Base-by-base conservation (phyloP, 1,140 invertebrate species). In the Drosophila seguyi region DNA sequence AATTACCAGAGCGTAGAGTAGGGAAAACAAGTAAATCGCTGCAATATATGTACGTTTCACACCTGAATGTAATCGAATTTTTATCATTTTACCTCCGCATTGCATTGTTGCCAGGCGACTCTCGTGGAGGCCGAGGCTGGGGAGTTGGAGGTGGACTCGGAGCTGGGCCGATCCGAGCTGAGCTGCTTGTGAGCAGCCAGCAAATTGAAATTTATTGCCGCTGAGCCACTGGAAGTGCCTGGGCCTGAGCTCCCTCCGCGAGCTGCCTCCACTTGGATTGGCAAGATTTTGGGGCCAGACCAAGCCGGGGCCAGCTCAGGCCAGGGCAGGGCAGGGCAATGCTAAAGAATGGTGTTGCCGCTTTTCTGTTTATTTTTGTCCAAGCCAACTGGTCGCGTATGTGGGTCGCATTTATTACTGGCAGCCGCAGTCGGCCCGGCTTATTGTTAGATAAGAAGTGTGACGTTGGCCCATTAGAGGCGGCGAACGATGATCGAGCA, bases 61-160 rank as follows among this genome's bases (percentile, higher is more conserved):
- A 88, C 85, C 85, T 88, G 86, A 88, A 88, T 90, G 85, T 88
- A 90, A 90, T 88, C 85, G 86, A 88, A 84, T 88, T 88, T 88
- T 88, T 88, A 88, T 88, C 84, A 88, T 88, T 84, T 90, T 90
- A 85, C 74, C 85, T 90, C 81, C 85, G 81, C 80, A 81, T 90
- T 85, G 86, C 85, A 85, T 90, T 88, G 85, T 88, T 88, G 85
- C 85, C 81, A 81, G 71, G 81, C 75, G 55, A 76, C 55, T 18
- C 18, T 34, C 16, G 36, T 27, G 45, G 29, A 42, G 48, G 45
- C 52, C 25, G 34, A n/a, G 44, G 22, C 56, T 48, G 22, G n/a
- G 27, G 25, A 47, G 56, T 39, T 48, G 39, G 55, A 55, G 36
- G 31, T 57, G 56, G 41, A 52, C 16, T 34, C 31, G 52, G 45